Conservation (phyloP, 92 coral and sea anemone species). For the Siderastrea radians region DNA sequence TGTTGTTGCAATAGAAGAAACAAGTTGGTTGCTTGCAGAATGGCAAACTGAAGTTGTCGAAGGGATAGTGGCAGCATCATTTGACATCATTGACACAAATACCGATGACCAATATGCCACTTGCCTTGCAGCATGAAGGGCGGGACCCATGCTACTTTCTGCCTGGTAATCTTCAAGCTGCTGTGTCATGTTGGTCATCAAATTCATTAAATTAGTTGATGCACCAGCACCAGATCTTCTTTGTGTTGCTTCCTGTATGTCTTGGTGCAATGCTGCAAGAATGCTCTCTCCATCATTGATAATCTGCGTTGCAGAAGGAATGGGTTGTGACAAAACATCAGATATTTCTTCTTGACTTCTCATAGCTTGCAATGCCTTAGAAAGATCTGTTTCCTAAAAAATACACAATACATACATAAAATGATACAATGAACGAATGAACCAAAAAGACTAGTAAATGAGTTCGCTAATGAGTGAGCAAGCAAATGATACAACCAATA, state of each 20-base stretch:
- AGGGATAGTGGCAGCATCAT: constrained; percentile 13
- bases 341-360: neutral
- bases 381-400: constrained; percentile 6
- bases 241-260: neutral
- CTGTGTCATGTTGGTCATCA: constrained; percentile 9
- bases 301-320: constrained; percentile 1
- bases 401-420: neutral
- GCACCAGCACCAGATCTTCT: neutral
- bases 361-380: neutral
- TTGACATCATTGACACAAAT: neutral
- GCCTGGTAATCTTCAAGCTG: constrained; percentile 8
- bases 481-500: neutral
- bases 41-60: neutral
- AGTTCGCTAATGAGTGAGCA: neutral
- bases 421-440: neutral
- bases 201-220: neutral
- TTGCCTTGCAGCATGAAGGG: constrained; percentile 13
- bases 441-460: neutral
- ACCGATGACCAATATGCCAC: constrained; percentile 6
- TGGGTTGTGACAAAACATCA: neutral
- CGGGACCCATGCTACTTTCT: constrained; percentile 17
- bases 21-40: constrained; percentile 4
- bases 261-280: neutral
- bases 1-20: neutral
- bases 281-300: neutral